Evolutionary conservation across 2,888 invertebrate genomes (phyloP), one percentile per base, ranked within the genome.

Genomic region (Allolobophora icterica): DNA sequence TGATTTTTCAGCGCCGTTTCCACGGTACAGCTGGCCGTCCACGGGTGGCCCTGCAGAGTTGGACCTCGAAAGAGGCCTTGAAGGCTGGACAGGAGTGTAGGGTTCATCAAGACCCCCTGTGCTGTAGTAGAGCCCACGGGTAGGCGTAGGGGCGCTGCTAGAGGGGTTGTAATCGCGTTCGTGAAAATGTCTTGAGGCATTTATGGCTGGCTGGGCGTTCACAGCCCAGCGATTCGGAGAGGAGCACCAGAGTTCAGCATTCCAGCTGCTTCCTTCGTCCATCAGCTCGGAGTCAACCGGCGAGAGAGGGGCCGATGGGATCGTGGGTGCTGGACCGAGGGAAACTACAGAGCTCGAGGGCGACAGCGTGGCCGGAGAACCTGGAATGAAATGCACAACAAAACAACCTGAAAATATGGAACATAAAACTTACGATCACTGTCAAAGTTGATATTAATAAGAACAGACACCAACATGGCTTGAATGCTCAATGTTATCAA

Each of bases 321-420:
- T 92, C 91, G 93, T 93, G 42, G 93, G 93, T 58, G 93, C 93
- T 17, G 92, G 92, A 24, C 92, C 93, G 42, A 92, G 91, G 42
- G 93, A 93, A 58, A 92, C 91, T 15, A 91, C 90, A 19, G 92
- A 92, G 45, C 92, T 92, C 38, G 91, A 92, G 13, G 93, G 93
- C 17, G 93, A 93, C 91, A 93, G 90, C 40, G 90, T 92, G 42
- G 92, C 92, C 8, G 93, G 93, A 40, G 93, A 93, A 71, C 93
- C 93, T 93, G 45, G 17, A 84, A 19, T 19, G 21, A 90, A 52
- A 24, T 24, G 30, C 21, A 90, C 45, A 89, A 89, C 21, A 52
- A 3, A 52, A 52, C 52, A 52, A 24, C 24, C 1, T 42, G 1
- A 17, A 5, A 42, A 42, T 17, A 13, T 42, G 13, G 17, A 17